phyloP scores from a whole-genome alignment of 2,888 invertebrate species.

The Rhingia rostrata region DNA sequence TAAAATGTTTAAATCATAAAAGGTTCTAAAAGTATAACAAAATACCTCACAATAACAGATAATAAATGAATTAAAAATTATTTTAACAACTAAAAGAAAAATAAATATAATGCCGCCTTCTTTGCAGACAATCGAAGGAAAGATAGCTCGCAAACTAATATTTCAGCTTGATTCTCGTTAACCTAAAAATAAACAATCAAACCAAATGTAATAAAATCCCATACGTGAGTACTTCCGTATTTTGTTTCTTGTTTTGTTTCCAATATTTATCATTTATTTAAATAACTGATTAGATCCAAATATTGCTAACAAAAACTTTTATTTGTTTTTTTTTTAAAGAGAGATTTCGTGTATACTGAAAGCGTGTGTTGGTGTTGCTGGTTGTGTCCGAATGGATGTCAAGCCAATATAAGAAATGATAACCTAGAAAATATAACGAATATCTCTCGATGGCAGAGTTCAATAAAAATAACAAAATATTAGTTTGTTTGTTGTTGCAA shows the following conservation, averaged over 20 bases:
- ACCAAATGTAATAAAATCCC: conserved; percentile 40
- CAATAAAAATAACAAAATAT: conserved; percentile 30
- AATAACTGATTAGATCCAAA: not conserved
- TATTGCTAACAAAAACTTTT: no score
- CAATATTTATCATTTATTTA: conserved; percentile 19
- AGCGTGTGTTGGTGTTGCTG: conserved; percentile 59
- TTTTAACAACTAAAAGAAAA: conserved; percentile 9
- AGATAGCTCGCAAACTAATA: conserved; percentile 1
- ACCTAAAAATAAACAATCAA: conserved; percentile 38
- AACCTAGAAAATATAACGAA: conserved; percentile 38
- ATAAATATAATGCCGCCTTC: conserved; percentile 8
- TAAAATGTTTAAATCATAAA: conserved; percentile 52
- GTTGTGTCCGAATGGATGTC: conserved; percentile 42
- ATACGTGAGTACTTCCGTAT: conserved; percentile 28
- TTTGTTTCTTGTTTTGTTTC: conserved; percentile 4
- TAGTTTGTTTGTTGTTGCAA: conserved; percentile 58
- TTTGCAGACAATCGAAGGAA: conserved; percentile 27
- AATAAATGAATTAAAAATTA: conserved; percentile 21
- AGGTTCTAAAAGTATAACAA: conserved; percentile 56
- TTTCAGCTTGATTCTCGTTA: conserved; percentile 4
- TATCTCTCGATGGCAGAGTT: conserved; percentile 50
- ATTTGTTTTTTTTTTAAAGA: conserved; percentile 9
- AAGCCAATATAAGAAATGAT: conserved; percentile 12
- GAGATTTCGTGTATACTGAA: conserved; percentile 17
- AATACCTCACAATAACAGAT: conserved; percentile 61